Base-by-base conservation (phyloP, 2,113 vertebrate species). In the Scomber scombrus region DNA sequence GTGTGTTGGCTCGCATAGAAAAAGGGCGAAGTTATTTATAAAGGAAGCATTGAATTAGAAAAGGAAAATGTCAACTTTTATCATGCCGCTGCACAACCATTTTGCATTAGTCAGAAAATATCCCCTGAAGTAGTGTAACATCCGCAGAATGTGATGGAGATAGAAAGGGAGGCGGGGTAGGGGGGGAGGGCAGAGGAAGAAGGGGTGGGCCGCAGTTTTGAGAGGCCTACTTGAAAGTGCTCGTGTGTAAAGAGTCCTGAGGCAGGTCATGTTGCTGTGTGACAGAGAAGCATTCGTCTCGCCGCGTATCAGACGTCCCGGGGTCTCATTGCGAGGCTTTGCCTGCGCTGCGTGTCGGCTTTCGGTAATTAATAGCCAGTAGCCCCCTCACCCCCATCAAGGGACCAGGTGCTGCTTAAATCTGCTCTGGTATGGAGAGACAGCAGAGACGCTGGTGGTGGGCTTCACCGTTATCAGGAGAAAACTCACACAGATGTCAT, bases 321-420 rank as follows among this genome's bases (percentile, higher is more conserved):
- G 89, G 90, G 82, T 90, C 85, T 89, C 75, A 51, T 81, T 83
- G 89, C 88, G 43, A 79, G 78, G 89, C 86, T 84, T 88, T 81
- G 86, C 85, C 87, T 77, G 71, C 67, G 13, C 82, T 73, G 82
- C 71, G 63, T 91, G 89, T 91, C 85, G 50, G 81, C 89, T 92
- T 92, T 88, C 91, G 92, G 92, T 94, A 93, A 94, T 95, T 93
- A 93, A 93, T 94, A 92, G 91, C 90, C 86, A 86, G 85, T 88
- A 85, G 81, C 83, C 91, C 84, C 83, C 87, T 79, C 4, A 21
- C 56, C 72, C 85, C 89, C 86, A 83, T 86, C 82, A 61, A 72
- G 84, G 77, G 77, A 89, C 92, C 90, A 93, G 93, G 92, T 91
- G 90, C 81, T 88, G 85, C 86, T 80, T 61, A 80, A 85, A 91